These are phyloP conservation scores for Cranoglanis bouderius DNA, from an alignment of 2,113 vertebrate species.

Conservation along the genomic window DNA sequence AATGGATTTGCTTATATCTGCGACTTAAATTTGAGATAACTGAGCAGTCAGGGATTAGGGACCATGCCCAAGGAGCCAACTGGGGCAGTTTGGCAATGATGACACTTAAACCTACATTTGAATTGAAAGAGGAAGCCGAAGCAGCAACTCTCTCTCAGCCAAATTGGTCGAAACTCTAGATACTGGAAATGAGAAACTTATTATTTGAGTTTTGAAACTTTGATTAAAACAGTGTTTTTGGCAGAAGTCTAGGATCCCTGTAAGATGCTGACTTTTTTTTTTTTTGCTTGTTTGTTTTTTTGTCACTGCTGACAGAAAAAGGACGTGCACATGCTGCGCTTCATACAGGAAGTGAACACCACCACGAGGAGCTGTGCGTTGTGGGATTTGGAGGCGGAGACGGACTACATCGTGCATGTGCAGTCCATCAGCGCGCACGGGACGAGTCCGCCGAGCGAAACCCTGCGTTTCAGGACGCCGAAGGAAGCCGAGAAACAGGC, in stretches of 20 bases:
- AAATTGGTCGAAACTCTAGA: not conserved
- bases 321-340: slow-evolving; percentile 92
- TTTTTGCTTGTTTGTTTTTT: no score
- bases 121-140: no score
- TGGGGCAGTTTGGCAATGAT: no score
- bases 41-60: no score
- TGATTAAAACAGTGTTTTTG: not conserved
- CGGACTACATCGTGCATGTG: slow-evolving; percentile 95
- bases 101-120: no score
- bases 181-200: not conserved
- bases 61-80: no score
- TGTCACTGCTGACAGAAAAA: slow-evolving; percentile 81
- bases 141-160: not conserved
- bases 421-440: slow-evolving; percentile 91
- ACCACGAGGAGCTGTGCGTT: slow-evolving; percentile 93
- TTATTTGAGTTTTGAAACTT: not conserved
- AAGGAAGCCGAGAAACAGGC: slow-evolving; percentile 89
- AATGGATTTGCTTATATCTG: no score
- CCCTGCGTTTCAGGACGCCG: slow-evolving; percentile 88
- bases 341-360: slow-evolving; percentile 99
- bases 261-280: not conserved
- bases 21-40: no score
- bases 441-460: slow-evolving; percentile 88
- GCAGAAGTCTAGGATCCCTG: not conserved
- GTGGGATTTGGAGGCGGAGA: slow-evolving; percentile 96